Conservation (phyloP, 1,140 invertebrate species). For the Hyles vespertilio region DNA sequence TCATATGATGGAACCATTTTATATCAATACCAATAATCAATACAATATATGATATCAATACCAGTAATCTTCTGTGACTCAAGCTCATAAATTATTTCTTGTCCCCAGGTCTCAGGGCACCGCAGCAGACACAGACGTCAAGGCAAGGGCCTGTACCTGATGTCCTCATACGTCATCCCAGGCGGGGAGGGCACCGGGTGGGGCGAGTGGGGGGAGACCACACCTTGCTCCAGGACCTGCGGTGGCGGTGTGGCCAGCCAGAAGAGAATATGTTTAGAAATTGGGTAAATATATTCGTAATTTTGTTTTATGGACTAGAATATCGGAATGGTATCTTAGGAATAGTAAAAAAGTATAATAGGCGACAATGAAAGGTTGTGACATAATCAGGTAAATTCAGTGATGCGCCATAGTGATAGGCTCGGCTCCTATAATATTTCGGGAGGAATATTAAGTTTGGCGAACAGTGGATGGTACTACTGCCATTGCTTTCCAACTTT, state of each 20-base stretch:
- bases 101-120: constrained; percentile 56
- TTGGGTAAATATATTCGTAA: constrained; percentile 73
- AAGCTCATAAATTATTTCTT: constrained; percentile 4
- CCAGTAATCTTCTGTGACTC: too few species aligned
- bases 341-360: not conserved
- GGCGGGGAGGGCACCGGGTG: constrained; percentile 79
- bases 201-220: constrained; percentile 86
- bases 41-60: too few species aligned
- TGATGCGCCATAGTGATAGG: too few species aligned
- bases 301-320: not conserved
- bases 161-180: constrained; percentile 80
- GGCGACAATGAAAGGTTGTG: too few species aligned
- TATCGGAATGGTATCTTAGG: not conserved
- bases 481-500: too few species aligned
- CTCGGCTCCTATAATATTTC: too few species aligned
- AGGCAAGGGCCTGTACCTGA: constrained; percentile 81
- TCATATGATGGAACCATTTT: too few species aligned
- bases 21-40: too few species aligned
- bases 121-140: constrained; percentile 83
- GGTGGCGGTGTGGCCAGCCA: constrained; percentile 91
- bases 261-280: constrained; percentile 81
- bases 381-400: too few species aligned
- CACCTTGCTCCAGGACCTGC: constrained; percentile 89
- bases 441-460: too few species aligned
- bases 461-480: too few species aligned